Conservation (phyloP, 2,888 invertebrate genomes). For the Orthosia gracilis region DNA sequence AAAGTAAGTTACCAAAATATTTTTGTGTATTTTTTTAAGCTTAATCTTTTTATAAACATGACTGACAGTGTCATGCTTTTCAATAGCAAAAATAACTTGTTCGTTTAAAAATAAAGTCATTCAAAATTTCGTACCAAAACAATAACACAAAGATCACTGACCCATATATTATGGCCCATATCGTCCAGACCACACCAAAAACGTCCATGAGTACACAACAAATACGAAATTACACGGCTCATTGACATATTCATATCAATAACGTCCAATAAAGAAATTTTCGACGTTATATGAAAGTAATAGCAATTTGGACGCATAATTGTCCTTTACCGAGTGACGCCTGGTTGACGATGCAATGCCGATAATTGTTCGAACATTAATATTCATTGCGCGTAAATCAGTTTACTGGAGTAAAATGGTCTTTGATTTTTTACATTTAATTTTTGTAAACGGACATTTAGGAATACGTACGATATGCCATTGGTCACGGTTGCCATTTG, state of each 20-base stretch:
- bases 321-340: slow-evolving; percentile 55
- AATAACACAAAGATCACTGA: not conserved
- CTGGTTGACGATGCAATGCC: slow-evolving; percentile 48
- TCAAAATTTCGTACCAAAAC: not conserved
- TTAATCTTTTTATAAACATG: too few species aligned
- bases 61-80: not conserved
- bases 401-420: slow-evolving; percentile 57
- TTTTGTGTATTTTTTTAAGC: not conserved
- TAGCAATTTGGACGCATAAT: slow-evolving; percentile 65
- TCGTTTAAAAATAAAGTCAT: not conserved
- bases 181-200: not conserved
- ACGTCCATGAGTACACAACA: not conserved
- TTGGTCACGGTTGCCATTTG: not conserved
- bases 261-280: slow-evolving; percentile 53
- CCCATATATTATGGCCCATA: not conserved
- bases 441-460: not conserved
- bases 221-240: slow-evolving; percentile 41
- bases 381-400: slow-evolving; percentile 68
- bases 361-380: slow-evolving; percentile 67
- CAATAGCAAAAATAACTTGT: not conserved
- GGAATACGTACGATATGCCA: not conserved
- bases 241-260: slow-evolving; percentile 59
- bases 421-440: slow-evolving; percentile 35
- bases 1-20: not conserved
- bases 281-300: slow-evolving; percentile 54